Base-by-base conservation (phyloP, 2,888 invertebrate species). In the Cryptocephalus moraei region DNA sequence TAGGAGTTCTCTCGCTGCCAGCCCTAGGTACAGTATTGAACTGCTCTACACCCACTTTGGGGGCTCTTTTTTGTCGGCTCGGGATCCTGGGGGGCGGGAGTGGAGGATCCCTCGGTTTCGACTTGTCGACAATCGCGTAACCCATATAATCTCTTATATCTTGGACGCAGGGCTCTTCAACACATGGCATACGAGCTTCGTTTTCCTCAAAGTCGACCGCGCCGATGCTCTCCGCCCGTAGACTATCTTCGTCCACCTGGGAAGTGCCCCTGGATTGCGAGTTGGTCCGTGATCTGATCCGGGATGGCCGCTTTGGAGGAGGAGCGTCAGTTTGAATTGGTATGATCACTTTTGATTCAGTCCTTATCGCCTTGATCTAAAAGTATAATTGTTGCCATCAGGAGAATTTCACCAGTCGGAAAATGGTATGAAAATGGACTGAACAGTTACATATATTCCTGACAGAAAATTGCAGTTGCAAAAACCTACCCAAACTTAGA, bases 51-150 rank as follows among this genome's bases (percentile, higher is more conserved):
- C 56, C 46, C 53, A 49, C 46, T 42, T 48, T 59, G 40, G 50
- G 46, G 50, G 50, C 47, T 39, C 48, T 49, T 41, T 52, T 56
- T 14, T 48, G 49, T 32, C 75, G 73, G 60, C 81, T 77, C 32
- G 76, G 75, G 0, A 84, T 81, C 0, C 78, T 76, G 1, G 80
- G 78, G 39, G 80, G 74, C 14, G 81, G 81, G 32, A 82, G 71
- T 9, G 73, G 72, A 40, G 67, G 66, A 34, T 67, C 65, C 46
- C 63, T 58, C 47, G 67, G 68, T 14, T 72, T 70, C 1, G 77
- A 75, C 69, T 88, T 88, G 48, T 86, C 86, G 40, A 90, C 83
- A 32, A 83, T 78, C 9, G 89, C 86, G 57, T 90, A 90, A 8
- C 88, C 88, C 72, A 71, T 70, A 39, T 61, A 60, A 47, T 61